phyloP scores from a whole-genome alignment of 2,888 invertebrate genomes.

The Amphipyra tragopoginis region DNA sequence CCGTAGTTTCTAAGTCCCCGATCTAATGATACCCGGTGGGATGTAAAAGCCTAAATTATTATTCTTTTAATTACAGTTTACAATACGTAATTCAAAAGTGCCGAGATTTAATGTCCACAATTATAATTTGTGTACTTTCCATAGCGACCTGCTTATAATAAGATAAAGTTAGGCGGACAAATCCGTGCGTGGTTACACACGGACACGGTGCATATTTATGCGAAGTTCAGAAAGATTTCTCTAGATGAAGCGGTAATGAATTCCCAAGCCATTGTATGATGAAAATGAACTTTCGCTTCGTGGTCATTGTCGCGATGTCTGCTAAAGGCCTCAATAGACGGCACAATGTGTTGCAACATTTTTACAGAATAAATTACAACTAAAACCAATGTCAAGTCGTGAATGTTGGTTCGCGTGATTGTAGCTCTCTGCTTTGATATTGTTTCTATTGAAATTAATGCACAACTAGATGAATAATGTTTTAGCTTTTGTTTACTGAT shows the following conservation, averaged over 20 bases:
- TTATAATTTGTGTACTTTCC: constrained; percentile 43
- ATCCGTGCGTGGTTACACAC: constrained; percentile 43
- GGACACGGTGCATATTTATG: constrained; percentile 52
- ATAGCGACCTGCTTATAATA: constrained; percentile 26
- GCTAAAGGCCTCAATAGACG: constrained; percentile 35
- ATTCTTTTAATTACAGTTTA: constrained; percentile 42
- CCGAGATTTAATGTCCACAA: constrained; percentile 22
- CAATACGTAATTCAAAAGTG: constrained; percentile 34
- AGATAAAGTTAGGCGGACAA: constrained; percentile 18
- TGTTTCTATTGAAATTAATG: constrained; percentile 42
- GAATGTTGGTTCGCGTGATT: constrained; percentile 63
- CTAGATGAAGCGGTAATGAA: constrained; percentile 70
- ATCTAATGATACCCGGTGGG: constrained; percentile 48
- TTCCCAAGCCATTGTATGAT: constrained; percentile 75
- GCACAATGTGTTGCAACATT: constrained; percentile 61
- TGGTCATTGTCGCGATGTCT: constrained; percentile 66
- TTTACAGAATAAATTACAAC: constrained; percentile 67
- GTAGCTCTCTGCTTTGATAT: constrained; percentile 50
- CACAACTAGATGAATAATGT: constrained; percentile 32
- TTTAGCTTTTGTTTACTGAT: constrained; percentile 35
- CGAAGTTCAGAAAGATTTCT: constrained; percentile 68
- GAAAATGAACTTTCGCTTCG: constrained; percentile 76
- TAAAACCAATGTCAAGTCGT: constrained; percentile 66
- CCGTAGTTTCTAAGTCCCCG: constrained; percentile 48
- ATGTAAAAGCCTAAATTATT: constrained; percentile 40